Evolutionary conservation across 1,140 invertebrate genomes (phyloP).

Genomic region (Phortica variegata): DNA sequence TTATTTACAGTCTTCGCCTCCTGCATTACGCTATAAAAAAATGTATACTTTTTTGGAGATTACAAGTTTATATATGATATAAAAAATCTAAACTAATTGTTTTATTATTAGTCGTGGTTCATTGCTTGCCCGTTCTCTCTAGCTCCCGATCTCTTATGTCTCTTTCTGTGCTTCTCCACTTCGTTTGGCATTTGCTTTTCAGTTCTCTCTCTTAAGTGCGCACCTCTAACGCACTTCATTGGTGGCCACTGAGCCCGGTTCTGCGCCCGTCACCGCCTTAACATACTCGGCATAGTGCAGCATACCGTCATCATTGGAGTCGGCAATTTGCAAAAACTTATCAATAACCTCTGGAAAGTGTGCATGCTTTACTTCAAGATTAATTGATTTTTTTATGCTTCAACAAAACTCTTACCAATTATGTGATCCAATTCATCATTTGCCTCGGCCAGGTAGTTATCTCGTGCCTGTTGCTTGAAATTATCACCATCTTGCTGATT

Average conservation of each 20-base stretch:
- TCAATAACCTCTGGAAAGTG: conserved; percentile 70
- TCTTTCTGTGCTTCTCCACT: no score
- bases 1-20: conserved; percentile 41
- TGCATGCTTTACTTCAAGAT: conserved; percentile 1
- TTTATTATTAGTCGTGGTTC: no score
- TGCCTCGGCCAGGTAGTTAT: conserved; percentile 41
- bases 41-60: conserved; percentile 3
- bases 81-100: conserved; percentile 29
- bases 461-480: conserved; percentile 37
- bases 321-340: conserved; percentile 72
- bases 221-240: no score
- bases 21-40: no score
- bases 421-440: conserved; percentile 49
- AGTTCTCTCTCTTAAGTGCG: no score
- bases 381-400: background rate
- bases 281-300: conserved; percentile 76
- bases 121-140: no score
- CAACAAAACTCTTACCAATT: conserved; percentile 30
- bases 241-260: no score
- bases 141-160: no score
- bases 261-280: conserved; percentile 42
- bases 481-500: conserved; percentile 49
- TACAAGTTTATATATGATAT: no score
- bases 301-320: conserved; percentile 75
- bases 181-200: no score